A percentile compares a stretch with the other conserved stretches of the same genome.
Evolutionary conservation across 1,140 invertebrate species (phyloP).

Genomic region (Myzus persicae): DNA sequence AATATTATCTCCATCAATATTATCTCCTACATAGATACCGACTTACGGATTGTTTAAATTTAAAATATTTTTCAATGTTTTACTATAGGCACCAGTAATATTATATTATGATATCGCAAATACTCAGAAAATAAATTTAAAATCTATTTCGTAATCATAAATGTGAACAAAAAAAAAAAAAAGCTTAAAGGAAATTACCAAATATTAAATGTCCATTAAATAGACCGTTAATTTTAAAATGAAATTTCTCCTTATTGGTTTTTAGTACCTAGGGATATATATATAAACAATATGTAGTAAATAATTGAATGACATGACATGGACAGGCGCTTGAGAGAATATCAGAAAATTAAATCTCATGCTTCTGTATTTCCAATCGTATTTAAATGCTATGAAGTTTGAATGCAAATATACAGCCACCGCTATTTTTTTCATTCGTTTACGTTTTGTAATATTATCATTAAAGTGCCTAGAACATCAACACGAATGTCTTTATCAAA

Average conservation of each 20-base stretch:
- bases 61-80: neutral
- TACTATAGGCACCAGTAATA: neutral
- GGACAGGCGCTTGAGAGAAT: neutral
- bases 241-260: neutral
- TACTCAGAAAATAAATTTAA: neutral
- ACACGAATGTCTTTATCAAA: neutral
- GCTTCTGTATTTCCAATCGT: neutral
- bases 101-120: neutral
- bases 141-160: neutral
- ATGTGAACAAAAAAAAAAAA: neutral
- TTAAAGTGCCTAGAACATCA: neutral
- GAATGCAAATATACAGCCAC: neutral
- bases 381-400: neutral
- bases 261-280: neutral
- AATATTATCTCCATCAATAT: neutral
- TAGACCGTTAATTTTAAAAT: neutral
- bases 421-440: neutral
- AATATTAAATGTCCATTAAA: neutral
- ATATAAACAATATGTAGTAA: neutral
- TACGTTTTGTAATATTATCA: neutral
- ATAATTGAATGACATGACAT: neutral
- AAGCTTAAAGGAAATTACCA: neutral
- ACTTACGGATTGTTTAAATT: neutral
- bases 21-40: neutral
- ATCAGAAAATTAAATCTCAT: conserved; percentile 31